Evolutionary conservation across 2,888 invertebrate genomes (phyloP).

Genomic region (Rapana venosa): DNA sequence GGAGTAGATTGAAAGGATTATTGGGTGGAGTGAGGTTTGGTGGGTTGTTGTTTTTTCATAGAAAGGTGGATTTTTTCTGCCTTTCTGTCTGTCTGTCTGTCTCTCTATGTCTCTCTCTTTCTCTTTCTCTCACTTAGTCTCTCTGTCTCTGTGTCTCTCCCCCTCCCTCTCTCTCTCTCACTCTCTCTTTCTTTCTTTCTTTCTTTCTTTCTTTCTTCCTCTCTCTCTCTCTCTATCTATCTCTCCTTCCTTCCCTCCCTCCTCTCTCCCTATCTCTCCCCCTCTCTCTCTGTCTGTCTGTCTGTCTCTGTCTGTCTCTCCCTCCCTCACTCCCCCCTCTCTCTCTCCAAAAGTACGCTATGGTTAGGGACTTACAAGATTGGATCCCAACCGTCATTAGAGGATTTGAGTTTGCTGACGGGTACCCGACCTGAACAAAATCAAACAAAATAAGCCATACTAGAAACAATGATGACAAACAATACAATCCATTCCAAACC

Average conservation of each 20-base stretch:
- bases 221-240: not conserved
- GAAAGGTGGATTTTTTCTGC: no score
- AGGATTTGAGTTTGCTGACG: not conserved
- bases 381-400: slow-evolving; percentile 6
- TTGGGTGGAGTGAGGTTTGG: not conserved
- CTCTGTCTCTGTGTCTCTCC: no score
- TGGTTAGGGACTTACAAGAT: not conserved
- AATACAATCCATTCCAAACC: no score
- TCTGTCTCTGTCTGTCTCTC: slow-evolving; percentile 7
- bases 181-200: no score
- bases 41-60: no score
- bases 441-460: not conserved
- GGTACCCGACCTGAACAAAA: not conserved
- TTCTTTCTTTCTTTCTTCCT: no score
- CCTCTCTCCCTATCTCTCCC: not conserved
- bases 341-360: not conserved
- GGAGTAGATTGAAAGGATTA: no score
- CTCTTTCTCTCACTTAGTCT: no score
- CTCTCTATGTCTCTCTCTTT: no score
- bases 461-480: not conserved
- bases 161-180: no score
- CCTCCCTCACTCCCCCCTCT: not conserved
- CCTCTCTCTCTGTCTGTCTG: not conserved
- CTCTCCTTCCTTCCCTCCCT: not conserved
- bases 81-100: no score